phyloP scores from a whole-genome alignment of 2,888 invertebrate species.

The Alsophila aescularia region DNA sequence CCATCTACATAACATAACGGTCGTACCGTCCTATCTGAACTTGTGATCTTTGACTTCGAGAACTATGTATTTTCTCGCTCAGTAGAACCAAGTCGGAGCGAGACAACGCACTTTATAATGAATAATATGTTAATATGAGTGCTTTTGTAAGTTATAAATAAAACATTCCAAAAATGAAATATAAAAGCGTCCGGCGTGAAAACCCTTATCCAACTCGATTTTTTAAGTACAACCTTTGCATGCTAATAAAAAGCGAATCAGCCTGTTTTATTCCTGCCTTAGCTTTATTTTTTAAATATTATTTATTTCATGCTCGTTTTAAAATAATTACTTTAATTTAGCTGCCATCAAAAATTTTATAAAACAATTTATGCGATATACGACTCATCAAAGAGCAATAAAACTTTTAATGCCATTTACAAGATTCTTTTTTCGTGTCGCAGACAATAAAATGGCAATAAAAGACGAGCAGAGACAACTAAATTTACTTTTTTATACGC shows the following conservation, averaged over 20 bases:
- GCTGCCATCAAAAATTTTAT: constrained; percentile 26
- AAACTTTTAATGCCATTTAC: constrained; percentile 33
- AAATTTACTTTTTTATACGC: constrained; percentile 48
- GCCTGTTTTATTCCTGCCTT: constrained; percentile 21
- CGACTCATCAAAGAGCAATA: constrained; percentile 32
- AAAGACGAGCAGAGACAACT: constrained; percentile 47
- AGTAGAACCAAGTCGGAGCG: constrained; percentile 16
- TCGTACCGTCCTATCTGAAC: constrained; percentile 29
- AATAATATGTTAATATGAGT: constrained; percentile 31
- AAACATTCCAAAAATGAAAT: constrained; percentile 34
- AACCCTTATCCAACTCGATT: constrained; percentile 34
- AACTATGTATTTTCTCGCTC: constrained; percentile 12
- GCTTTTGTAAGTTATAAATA: constrained; percentile 23
- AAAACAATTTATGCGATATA: constrained; percentile 31
- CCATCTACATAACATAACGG: constrained; percentile 40
- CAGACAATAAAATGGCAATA: constrained; percentile 48
- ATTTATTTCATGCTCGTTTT: constrained; percentile 22
- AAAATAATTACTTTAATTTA: constrained; percentile 27
- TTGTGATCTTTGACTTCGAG: constrained; percentile 32
- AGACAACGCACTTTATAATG: constrained; percentile 27
- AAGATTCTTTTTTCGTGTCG: constrained; percentile 33
- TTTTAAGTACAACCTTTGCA: constrained; percentile 35
- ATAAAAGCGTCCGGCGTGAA: constrained; percentile 29
- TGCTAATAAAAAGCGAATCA: constrained; percentile 35
- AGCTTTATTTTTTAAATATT: constrained; percentile 20